phyloP scores from a whole-genome alignment of 2,797 vertebrate species.

The Erpetoichthys calabaricus region DNA sequence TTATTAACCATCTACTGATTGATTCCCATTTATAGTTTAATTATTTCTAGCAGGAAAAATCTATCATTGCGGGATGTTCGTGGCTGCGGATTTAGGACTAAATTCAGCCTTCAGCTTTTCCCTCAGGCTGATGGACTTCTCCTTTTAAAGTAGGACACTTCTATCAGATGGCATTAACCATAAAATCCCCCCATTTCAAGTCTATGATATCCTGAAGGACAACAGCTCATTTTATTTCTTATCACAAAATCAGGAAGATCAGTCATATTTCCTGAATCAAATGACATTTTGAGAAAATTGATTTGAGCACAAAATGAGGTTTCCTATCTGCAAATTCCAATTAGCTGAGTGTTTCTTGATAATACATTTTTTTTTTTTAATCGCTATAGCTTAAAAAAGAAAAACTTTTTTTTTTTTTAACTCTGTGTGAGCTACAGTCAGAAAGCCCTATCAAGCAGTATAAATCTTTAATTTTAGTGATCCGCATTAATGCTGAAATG shows the following conservation, averaged over 20 bases:
- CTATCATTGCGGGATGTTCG: slow-evolving; percentile 36
- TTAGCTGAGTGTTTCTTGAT: slow-evolving; percentile 68
- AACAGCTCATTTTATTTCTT: slow-evolving; percentile 67
- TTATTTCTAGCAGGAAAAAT: slow-evolving; percentile 34
- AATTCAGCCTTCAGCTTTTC: slow-evolving; percentile 43
- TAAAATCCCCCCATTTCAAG: slow-evolving; percentile 55
- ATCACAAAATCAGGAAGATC: slow-evolving; percentile 68
- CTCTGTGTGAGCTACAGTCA: slow-evolving; percentile 31
- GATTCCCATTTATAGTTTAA: slow-evolving; percentile 35
- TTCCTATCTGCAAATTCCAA: slow-evolving; percentile 63
- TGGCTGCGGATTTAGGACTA: slow-evolving; percentile 48
- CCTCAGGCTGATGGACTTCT: slow-evolving; percentile 57
- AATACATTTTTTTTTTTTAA: slow-evolving; percentile 58
- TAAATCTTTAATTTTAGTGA: slow-evolving; percentile 83
- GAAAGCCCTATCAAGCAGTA: slow-evolving; percentile 56
- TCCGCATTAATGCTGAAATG: slow-evolving; percentile 68
- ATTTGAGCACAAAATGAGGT: slow-evolving; percentile 62
- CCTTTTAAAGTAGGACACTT: slow-evolving; percentile 60
- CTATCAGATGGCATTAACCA: slow-evolving; percentile 63
- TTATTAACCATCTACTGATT: slow-evolving; percentile 30
- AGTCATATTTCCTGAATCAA: slow-evolving; percentile 71
- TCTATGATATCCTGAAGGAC: slow-evolving; percentile 60
- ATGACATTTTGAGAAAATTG: slow-evolving; percentile 73
- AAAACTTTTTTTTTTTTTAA: slow-evolving; percentile 40
- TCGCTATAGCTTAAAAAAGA: slow-evolving; percentile 49